Evolutionary conservation across 2,113 vertebrate species (phyloP).

Genomic region (Campylomormyrus numenius): DNA sequence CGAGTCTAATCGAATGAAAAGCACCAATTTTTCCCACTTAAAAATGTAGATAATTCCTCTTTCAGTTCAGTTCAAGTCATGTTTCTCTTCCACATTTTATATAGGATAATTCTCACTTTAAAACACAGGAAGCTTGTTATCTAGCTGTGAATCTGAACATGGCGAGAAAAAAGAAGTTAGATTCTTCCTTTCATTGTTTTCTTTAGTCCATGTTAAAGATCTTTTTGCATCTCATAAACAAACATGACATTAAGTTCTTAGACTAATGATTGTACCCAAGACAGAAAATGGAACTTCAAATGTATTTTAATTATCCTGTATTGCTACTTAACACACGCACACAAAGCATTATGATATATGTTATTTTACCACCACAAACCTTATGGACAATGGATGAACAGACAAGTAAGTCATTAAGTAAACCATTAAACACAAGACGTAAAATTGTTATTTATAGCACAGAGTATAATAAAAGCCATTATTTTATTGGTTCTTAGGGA

Average conservation of each 20-base stretch:
- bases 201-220: background rate
- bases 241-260: background rate
- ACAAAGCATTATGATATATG: background rate
- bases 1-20: background rate
- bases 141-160: background rate
- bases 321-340: background rate
- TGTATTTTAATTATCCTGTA: background rate
- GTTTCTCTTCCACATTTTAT: background rate
- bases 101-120: background rate
- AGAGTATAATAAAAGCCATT: background rate
- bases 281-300: background rate
- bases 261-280: background rate
- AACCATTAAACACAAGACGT: background rate
- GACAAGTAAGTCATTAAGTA: background rate
- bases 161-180: background rate
- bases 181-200: conserved; percentile 7
- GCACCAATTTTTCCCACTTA: background rate
- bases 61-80: background rate
- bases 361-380: background rate
- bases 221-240: background rate
- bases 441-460: background rate
- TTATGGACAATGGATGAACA: background rate
- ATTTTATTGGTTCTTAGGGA: background rate
- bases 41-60: background rate
- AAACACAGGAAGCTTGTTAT: conserved; percentile 1